Base-by-base conservation (phyloP, 2,113 vertebrate genomes). In the Halcyon malimbica region DNA sequence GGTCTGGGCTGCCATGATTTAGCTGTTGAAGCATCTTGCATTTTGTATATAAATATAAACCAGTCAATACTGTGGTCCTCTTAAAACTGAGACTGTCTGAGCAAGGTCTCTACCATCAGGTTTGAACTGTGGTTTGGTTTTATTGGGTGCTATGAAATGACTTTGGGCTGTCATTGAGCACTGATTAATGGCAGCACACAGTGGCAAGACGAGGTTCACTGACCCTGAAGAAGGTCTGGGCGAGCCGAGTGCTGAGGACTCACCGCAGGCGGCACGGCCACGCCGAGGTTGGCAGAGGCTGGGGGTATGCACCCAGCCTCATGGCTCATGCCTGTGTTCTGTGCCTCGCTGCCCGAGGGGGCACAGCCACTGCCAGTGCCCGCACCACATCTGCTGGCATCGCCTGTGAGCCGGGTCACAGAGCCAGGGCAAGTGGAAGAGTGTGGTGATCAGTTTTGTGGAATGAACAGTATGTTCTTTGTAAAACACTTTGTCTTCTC, bases 11-110 rank as follows among this genome's bases (percentile, higher is more conserved):
- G 93, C 65, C n/a, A 70, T 89, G 92, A 91, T 92, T 89, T n/a
- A 23, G 86, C 92, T 92, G 93, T 93, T 97, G 89, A 96, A 95
- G 84, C 14, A 14, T 87, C 88, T 92, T 90, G 50, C 54, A 69
- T 93, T 95, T 67, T 93, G 75, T 85, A n/a, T 90, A 53, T 89
- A 82, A 85, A 51, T 93, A 59, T 48, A 80, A 81, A 64, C 63
- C 83, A 71, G 57, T 96, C 85, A 94, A 89, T 95, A 92, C 83
- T 51, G 33, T 77, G 68, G 33, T 59, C 88, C 94, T 92, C 24
- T 76, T 82, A 86, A 96, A 94, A 71, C 77, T 83, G 77, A 83
- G 88, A 62, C 56, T 50, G 74, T n/a, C 75, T 89, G 91, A 95
- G 56, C 85, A 84, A 25, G 93, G 93, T 85, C 90, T 96, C 42